These are phyloP conservation scores for Scomberomorus guttatus DNA, from an alignment of 2,797 vertebrate genomes.

Conservation along the genomic window DNA sequence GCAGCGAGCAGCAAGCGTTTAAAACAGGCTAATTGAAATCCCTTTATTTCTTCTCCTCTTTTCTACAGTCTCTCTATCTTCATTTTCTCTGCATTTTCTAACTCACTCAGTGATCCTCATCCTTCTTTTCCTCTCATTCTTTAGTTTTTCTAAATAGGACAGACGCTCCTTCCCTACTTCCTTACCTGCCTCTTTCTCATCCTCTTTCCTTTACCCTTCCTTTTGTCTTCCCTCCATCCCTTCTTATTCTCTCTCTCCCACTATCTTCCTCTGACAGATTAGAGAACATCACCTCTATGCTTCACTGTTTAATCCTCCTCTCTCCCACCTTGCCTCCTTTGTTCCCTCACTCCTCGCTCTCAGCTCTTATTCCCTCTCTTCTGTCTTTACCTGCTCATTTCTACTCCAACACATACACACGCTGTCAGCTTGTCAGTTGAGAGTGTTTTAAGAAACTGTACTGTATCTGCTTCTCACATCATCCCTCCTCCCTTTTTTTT, in stretches of 20 bases:
- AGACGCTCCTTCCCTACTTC: not conserved
- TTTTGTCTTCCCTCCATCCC: not conserved
- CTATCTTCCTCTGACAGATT: constrained; percentile 23
- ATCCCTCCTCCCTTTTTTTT: not conserved
- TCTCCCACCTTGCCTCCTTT: not conserved
- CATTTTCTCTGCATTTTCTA: constrained; percentile 17
- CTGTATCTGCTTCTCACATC: constrained; percentile 37
- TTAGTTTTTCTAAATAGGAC: not conserved
- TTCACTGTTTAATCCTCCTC: constrained; percentile 21
- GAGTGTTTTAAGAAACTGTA: constrained; percentile 37
- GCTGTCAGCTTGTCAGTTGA: constrained; percentile 46
- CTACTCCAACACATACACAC: not conserved
- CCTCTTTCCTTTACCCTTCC: not conserved
- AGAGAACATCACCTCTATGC: constrained; percentile 9
- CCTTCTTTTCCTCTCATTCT: not conserved
- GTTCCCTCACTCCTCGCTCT: not conserved
- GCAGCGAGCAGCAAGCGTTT: constrained; percentile 22
- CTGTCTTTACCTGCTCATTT: constrained; percentile 18
- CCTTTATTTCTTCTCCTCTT: not conserved
- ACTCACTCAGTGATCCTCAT: not conserved
- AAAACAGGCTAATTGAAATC: constrained; percentile 53
- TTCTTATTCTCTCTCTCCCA: not conserved
- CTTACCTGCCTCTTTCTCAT: not conserved
- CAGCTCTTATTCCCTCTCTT: not conserved
- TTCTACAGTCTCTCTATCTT: not conserved